Percentiles rank a stretch among this genome's conserved stretches.
phyloP scores from a whole-genome alignment of 2,888 invertebrate genomes.

The Oligia latruncula region DNA sequence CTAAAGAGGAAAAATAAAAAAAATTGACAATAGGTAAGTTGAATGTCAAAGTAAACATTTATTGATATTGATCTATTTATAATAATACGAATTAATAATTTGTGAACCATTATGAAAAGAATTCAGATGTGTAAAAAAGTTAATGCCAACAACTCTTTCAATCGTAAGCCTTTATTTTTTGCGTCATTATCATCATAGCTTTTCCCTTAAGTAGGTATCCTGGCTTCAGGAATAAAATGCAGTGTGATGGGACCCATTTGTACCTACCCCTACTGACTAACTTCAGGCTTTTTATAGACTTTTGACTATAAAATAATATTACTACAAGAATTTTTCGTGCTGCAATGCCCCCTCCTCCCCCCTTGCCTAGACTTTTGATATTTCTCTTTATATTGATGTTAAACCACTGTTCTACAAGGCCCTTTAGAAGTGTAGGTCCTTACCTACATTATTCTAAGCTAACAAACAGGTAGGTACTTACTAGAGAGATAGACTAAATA shows the following conservation, averaged over 20 bases:
- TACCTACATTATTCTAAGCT: not conserved
- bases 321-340: not conserved
- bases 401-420: not conserved
- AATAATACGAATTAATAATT: constrained; percentile 9
- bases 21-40: constrained; percentile 54
- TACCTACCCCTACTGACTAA: not conserved
- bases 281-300: not conserved
- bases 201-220: not conserved
- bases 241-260: not conserved
- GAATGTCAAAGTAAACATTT: constrained; percentile 46
- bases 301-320: not conserved
- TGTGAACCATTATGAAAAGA: constrained; percentile 65
- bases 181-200: constrained; percentile 9
- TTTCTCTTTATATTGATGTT: not conserved
- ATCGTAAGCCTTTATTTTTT: constrained; percentile 62
- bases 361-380: not conserved
- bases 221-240: not conserved
- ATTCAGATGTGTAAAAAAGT: constrained; percentile 63
- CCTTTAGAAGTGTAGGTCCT: not conserved
- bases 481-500: not conserved
- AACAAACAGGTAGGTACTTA: not conserved
- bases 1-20: constrained; percentile 30
- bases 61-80: constrained; percentile 26
- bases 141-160: constrained; percentile 66
- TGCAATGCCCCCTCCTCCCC: not conserved